Base-by-base conservation (phyloP, 2,113 vertebrate genomes). In the Phrynosoma platyrhinos region DNA sequence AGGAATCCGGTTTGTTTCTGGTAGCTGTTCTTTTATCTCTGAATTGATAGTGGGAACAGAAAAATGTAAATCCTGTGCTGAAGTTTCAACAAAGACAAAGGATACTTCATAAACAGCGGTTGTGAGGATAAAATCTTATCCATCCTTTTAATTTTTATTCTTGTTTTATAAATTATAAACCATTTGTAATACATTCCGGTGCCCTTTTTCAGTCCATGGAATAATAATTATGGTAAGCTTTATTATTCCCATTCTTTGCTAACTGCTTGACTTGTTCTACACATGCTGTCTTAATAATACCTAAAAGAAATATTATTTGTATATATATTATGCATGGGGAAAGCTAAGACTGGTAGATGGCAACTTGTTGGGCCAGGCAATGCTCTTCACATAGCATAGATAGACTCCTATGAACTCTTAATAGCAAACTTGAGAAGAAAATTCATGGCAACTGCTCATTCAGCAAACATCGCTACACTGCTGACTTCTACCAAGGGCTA, bases 1-100 rank as follows among this genome's bases (percentile, higher is more conserved):
- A 55, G 93, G 78, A 93, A 93, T 32, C 53, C n/a, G 84, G 88
- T 75, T 82, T 82, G 75, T 88, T 84, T 91, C 82, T 55, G 79
- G 69, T 87, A 23, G 69, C 83, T 84, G 81, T 27, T 64, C 86
- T 81, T 87, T 80, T 91, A 84, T 64, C 1, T 71, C 47, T 84
- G 84, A 83, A 91, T 69, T 89, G 62, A 90, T 91, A 83, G 9
- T 84, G 87, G 74, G 58, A 76, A 27, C 0, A 0, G 36, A 64
- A 5, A 76, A 72, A 86, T 86, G 25, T 68, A 85, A 90, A 86
- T n/a, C 13, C 68, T 87, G 76, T 91, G 84, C 85, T 90, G 81
- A 84, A 92, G 7, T 71, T 69, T 52, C 72, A 3, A 74, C 82
- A 88, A 91, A 25, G 12, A 79, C 81, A 23, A 25, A 68, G 14